phyloP scores from a whole-genome alignment of 2,797 vertebrate genomes.

The Loriculus beryllinus region DNA sequence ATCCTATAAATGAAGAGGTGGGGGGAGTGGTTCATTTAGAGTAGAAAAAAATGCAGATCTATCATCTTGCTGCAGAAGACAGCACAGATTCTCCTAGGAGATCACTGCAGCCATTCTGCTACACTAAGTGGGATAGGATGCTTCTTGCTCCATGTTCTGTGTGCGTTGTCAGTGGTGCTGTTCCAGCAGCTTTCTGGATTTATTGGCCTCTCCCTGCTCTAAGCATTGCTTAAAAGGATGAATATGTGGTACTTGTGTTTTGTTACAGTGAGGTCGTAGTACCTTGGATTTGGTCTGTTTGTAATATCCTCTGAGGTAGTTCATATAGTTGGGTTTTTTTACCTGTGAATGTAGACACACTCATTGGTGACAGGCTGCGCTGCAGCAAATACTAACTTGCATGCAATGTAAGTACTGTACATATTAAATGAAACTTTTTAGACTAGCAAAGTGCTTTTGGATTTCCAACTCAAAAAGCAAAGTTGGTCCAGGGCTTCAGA shows the following conservation, averaged over 20 bases:
- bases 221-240: background rate
- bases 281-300: background rate
- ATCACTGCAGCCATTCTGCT: background rate
- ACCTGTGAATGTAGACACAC: background rate
- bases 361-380: background rate
- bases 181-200: background rate
- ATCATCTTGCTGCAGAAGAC: background rate
- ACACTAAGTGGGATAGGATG: background rate
- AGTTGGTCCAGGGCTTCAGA: background rate
- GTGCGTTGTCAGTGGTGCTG: background rate
- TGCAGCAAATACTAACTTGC: background rate
- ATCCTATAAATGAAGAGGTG: background rate
- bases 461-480: background rate
- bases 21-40: slow-evolving; percentile 1
- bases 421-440: background rate
- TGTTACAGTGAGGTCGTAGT: background rate
- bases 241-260: background rate
- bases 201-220: background rate
- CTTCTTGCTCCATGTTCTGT: background rate
- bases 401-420: background rate
- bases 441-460: background rate
- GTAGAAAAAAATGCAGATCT: background rate
- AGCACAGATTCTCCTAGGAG: background rate
- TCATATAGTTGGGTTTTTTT: background rate
- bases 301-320: background rate